phyloP scores from a whole-genome alignment of 2,797 vertebrate genomes.

The Pachyuromys duprasi region DNA sequence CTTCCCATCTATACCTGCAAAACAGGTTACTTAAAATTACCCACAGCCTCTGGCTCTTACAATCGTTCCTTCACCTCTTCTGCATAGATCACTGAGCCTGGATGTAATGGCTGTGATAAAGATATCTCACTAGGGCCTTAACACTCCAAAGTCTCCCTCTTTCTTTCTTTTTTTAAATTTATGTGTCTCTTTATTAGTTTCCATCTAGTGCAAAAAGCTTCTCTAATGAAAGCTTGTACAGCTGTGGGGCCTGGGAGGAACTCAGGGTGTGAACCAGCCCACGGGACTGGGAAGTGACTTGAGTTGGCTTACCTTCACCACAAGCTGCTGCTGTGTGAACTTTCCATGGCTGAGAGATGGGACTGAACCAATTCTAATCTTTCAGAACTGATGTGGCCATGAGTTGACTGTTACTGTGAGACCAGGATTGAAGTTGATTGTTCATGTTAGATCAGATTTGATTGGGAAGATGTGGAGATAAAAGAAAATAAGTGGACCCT shows the following conservation, averaged over 20 bases:
- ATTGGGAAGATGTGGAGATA: too few relatives aligned
- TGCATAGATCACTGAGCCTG: too few relatives aligned
- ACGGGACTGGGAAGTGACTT: too few relatives aligned
- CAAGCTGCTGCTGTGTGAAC: too few relatives aligned
- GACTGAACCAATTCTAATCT: too few relatives aligned
- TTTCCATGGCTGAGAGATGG: too few relatives aligned
- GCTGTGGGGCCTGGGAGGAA: conserved; percentile 50
- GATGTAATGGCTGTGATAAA: neutral
- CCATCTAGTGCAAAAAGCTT: neutral
- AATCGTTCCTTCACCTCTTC: neutral
- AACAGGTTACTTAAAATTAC: neutral
- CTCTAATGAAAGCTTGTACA: conserved; percentile 25
- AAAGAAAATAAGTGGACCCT: neutral
- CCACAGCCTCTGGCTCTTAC: neutral
- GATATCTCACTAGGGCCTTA: neutral
- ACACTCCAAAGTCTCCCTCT: neutral
- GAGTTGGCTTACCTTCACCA: too few relatives aligned
- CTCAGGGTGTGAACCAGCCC: too few relatives aligned
- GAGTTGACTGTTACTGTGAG: neutral
- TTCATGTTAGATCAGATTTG: neutral
- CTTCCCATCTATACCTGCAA: neutral
- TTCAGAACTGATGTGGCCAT: too few relatives aligned
- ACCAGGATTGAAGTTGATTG: neutral
- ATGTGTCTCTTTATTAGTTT: neutral
- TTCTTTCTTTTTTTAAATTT: too few relatives aligned